Base-by-base conservation (phyloP, 2,888 invertebrate species). In the Ophion slaviceki region DNA sequence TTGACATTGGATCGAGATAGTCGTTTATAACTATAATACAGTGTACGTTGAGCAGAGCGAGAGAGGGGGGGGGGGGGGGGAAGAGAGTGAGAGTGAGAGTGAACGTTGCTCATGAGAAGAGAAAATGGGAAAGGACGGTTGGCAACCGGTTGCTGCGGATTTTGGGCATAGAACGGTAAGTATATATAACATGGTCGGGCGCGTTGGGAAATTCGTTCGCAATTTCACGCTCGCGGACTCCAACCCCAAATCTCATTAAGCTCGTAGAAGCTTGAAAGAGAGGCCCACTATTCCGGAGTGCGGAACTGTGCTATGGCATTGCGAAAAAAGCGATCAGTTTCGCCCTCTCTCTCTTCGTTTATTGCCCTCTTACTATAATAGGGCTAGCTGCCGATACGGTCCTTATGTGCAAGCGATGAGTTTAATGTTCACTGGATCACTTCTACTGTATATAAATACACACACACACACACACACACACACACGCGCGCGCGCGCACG, bases 221-320 rank as follows among this genome's bases (percentile, higher is more conserved):
- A 88, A 88, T 88, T 88, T 88, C 88, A 88, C 87, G 88, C 86
- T 87, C 79, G 82, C 82, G 85, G 80, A 80, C 86, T 79, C 86
- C 75, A 83, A 75, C 85, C 77, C 80, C 82, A 85, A 88, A 88
- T 87, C 88, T 88, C 88, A 88, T 88, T 88, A 88, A 88, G 87
- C 80, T 77, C 64, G 81, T 53, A 76, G 71, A 61, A 67, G 71
- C 47, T 45, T 71, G 68, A n/a, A 61, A 75, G 77, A 75, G 86
- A 85, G 72, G 53, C 61, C 75, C 64, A 80, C 28, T 47, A 68
- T 24, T 36, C 53, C 11, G 80, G 59, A 64, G 36, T 64, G 45
- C 45, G 61, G 61, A 61, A 53, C 64, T 68, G 80, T 45, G 45
- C n/a, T 59, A 59, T 68, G 67, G 72, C 68, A 77, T 83, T 82